Base-by-base conservation (phyloP, 92 coral and sea anemone genomes). In the Muricea muricata region DNA sequence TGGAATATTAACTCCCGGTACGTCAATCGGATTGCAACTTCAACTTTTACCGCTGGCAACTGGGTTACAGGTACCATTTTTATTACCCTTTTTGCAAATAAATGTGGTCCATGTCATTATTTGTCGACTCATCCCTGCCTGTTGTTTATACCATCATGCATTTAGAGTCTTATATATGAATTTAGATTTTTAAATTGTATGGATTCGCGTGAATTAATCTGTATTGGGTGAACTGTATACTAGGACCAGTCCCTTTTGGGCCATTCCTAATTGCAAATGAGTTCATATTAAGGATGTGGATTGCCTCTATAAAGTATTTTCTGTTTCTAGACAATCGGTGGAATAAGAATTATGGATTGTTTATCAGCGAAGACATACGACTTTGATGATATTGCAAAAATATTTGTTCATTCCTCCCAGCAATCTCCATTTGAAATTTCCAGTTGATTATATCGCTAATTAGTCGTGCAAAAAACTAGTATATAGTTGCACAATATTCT, bases 281-380 rank as follows among this genome's bases (percentile, higher is more conserved):
- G n/a, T n/a, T n/a, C n/a, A n/a, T n/a, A n/a, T n/a, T n/a, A n/a
- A n/a, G n/a, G n/a, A n/a, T n/a, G n/a, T n/a, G n/a, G n/a, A n/a
- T n/a, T n/a, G n/a, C n/a, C n/a, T n/a, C n/a, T n/a, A n/a, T n/a
- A n/a, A n/a, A n/a, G n/a, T n/a, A n/a, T n/a, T 63, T 39, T 26
- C 63, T 72, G 84, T 73, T 50, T 42, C 50, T 93, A 96, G 99
- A 96, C 88, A 42, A 92, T 96, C 39, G 94, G 99, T 41, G 98
- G 99, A 32, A 87, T 97, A 25, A 84, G 91, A 34, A 87, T 97
- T 4, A 81, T 97, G 75, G 99, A 97, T 86, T 84, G 81, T 10
- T 83, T 97, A 60, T 97, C 99, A 1, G 88, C 91, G 9, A 89
- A 95, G 48, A 97, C 98, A 0, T 97, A 97, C 81, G 99, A 97